These are phyloP conservation scores for Dynastes hyllus DNA, from an alignment of 2,888 invertebrate genomes.

Conservation along the genomic window DNA sequence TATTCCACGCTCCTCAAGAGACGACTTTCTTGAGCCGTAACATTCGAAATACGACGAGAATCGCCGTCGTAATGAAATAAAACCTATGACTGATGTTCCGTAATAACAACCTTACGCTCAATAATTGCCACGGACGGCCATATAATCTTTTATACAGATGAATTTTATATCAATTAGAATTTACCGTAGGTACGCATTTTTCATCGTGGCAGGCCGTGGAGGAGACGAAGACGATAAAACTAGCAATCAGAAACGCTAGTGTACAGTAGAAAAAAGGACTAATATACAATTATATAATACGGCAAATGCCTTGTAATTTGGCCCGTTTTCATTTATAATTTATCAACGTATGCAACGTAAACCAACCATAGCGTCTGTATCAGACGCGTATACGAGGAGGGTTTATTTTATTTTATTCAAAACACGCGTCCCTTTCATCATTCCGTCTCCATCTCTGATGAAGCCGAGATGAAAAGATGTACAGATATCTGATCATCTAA, in stretches of 20 bases:
- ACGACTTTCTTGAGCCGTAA: background rate
- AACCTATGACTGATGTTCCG: slow-evolving; percentile 65
- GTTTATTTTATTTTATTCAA: slow-evolving; percentile 21
- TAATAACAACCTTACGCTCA: slow-evolving; percentile 64
- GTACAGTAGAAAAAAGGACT: slow-evolving; percentile 35
- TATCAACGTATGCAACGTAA: background rate
- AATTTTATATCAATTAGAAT: slow-evolving; percentile 67
- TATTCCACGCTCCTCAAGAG: background rate
- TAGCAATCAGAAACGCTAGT: slow-evolving; percentile 38
- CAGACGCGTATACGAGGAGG: no score
- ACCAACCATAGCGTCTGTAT: no score
- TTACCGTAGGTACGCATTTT: slow-evolving; percentile 63
- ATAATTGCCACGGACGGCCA: slow-evolving; percentile 63
- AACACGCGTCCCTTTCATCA: background rate
- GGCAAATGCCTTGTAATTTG: slow-evolving; percentile 50
- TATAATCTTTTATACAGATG: slow-evolving; percentile 66
- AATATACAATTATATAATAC: slow-evolving; percentile 55
- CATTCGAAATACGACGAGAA: background rate
- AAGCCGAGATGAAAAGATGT: background rate
- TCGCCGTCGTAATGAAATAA: slow-evolving; percentile 59
- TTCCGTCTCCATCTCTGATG: background rate
- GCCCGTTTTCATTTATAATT: slow-evolving; percentile 47
- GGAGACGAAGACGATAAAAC: slow-evolving; percentile 3
- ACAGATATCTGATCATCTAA: slow-evolving; percentile 28
- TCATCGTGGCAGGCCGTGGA: background rate